phyloP scores from a whole-genome alignment of 2,888 invertebrate species.

The Oscheius sp. region DNA sequence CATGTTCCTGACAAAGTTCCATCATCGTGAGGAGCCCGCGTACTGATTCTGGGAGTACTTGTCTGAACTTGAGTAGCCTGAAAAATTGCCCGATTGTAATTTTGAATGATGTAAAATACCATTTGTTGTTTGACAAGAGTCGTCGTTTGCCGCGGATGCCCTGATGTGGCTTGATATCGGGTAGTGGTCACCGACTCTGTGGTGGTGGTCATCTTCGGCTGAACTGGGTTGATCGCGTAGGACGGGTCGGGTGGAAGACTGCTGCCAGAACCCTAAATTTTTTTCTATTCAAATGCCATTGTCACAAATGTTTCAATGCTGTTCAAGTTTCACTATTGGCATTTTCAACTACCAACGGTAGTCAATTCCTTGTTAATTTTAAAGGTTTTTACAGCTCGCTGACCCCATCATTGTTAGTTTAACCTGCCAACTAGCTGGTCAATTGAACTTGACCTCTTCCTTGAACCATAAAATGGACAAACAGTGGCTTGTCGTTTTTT shows the following conservation, averaged over 20 bases:
- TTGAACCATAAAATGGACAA: too few relatives aligned
- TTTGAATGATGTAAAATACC: constrained; percentile 14
- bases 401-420: too few relatives aligned
- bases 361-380: too few relatives aligned
- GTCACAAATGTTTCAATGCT: too few relatives aligned
- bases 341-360: too few relatives aligned
- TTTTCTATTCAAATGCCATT: too few relatives aligned
- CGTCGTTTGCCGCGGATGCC: constrained; percentile 12
- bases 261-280: constrained; percentile 46
- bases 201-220: constrained; percentile 42
- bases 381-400: too few relatives aligned
- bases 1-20: constrained; percentile 2
- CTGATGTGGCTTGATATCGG: constrained; percentile 19
- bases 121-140: constrained; percentile 29
- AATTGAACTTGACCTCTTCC: constrained; percentile 26
- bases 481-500: too few relatives aligned
- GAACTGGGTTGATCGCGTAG: constrained; percentile 50
- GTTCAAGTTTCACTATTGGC: too few relatives aligned
- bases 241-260: constrained; percentile 44
- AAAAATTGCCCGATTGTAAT: background rate
- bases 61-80: constrained; percentile 17
- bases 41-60: constrained; percentile 32
- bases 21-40: constrained; percentile 11
- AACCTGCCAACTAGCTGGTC: too few relatives aligned
- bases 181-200: constrained; percentile 24